These are phyloP conservation scores for Incurvaria masculella DNA, from an alignment of 2,888 invertebrate genomes.

Conservation along the genomic window DNA sequence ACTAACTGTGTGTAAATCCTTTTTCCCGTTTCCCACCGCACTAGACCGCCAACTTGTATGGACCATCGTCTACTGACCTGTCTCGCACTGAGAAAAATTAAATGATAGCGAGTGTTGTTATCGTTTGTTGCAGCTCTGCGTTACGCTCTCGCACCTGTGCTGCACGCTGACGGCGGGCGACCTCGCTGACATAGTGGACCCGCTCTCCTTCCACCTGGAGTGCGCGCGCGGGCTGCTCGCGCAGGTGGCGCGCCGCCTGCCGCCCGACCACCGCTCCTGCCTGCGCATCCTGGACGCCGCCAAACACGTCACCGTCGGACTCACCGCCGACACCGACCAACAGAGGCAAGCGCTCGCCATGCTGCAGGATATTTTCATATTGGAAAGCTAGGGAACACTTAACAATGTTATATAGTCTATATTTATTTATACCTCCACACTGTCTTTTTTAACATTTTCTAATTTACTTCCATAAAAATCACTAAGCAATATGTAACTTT, in stretches of 20 bases:
- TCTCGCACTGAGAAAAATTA: too few species aligned
- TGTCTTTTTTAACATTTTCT: too few species aligned
- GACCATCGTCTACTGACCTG: too few species aligned
- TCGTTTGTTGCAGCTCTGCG: constrained; percentile 68
- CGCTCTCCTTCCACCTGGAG: constrained; percentile 46
- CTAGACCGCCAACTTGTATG: too few species aligned
- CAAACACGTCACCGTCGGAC: constrained; percentile 44
- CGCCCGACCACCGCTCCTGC: constrained; percentile 43
- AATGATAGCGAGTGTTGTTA: too few species aligned
- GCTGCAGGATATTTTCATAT: constrained; percentile 48
- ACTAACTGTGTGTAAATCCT: too few species aligned
- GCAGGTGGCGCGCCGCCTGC: constrained; percentile 37
- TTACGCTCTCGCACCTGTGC: constrained; percentile 70
- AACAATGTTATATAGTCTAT: too few species aligned
- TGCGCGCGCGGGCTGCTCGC: constrained; percentile 35
- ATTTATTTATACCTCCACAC: too few species aligned
- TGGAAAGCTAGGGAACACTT: too few species aligned
- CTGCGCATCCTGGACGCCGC: constrained; percentile 43
- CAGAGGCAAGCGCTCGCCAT: constrained; percentile 38
- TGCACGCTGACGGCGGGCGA: constrained; percentile 58
- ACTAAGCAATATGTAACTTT: too few species aligned
- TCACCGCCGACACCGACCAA: constrained; percentile 28
- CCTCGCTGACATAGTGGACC: constrained; percentile 49
- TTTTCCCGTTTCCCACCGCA: too few species aligned
- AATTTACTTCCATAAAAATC: too few species aligned